phyloP scores from a whole-genome alignment of 2,113 vertebrate genomes.

The Engraulis encrasicolus region DNA sequence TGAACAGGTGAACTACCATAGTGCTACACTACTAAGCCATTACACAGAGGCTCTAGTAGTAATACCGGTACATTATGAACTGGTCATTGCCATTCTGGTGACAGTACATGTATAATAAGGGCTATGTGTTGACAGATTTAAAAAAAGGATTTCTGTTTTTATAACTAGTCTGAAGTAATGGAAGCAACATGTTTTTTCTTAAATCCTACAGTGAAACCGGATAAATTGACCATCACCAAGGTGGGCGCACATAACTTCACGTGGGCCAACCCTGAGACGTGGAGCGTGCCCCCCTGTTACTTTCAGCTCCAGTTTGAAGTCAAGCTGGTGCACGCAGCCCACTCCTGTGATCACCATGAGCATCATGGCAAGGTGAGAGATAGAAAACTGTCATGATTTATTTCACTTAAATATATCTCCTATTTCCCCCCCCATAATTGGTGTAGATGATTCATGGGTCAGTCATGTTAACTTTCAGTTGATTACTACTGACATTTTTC shows the following conservation, averaged over 20 bases:
- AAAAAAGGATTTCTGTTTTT: too few relatives aligned
- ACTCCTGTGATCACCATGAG: conserved; percentile 50
- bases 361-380: conserved; percentile 28
- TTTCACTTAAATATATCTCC: too few relatives aligned
- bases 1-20: too few relatives aligned
- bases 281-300: conserved; percentile 66
- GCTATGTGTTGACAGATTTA: too few relatives aligned
- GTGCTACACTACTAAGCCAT: too few relatives aligned
- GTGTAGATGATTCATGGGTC: not conserved
- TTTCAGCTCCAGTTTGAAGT: conserved; percentile 70
- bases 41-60: too few relatives aligned
- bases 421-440: not conserved
- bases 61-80: too few relatives aligned
- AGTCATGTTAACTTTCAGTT: not conserved
- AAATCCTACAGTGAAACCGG: conserved; percentile 65
- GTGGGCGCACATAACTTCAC: conserved; percentile 45
- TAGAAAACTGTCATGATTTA: not conserved
- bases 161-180: too few relatives aligned
- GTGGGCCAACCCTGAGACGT: conserved; percentile 67
- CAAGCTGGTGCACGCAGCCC: conserved; percentile 53
- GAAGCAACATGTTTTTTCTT: not conserved
- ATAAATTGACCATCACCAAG: conserved; percentile 29
- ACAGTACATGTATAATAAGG: too few relatives aligned
- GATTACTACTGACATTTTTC: not conserved
- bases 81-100: too few relatives aligned